Conservation (phyloP, 1,140 invertebrate species). For the Lasioglossum albipes region DNA sequence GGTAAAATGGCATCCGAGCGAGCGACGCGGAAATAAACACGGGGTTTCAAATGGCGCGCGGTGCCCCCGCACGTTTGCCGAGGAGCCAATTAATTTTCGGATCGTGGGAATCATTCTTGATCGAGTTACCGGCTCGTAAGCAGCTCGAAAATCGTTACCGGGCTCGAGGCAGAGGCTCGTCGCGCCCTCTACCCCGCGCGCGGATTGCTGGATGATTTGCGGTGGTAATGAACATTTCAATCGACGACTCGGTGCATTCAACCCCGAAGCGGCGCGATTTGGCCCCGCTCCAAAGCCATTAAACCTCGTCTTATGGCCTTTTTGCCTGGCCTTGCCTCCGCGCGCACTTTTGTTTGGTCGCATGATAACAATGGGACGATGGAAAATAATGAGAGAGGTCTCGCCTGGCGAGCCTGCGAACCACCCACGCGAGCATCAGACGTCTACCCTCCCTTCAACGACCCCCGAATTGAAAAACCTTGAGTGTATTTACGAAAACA, state of each 20-base stretch:
- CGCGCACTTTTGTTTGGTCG: conserved; percentile 73
- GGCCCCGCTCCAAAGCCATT: conserved; percentile 73
- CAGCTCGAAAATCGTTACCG: conserved; percentile 5
- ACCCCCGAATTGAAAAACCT: conserved; percentile 37
- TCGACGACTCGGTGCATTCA: conserved; percentile 55
- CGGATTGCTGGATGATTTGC: conserved; percentile 59
- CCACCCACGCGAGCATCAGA: conserved; percentile 18
- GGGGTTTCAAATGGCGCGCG: not conserved
- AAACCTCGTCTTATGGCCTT: conserved; percentile 67
- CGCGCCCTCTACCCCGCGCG: not conserved
- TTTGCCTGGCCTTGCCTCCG: conserved; percentile 60
- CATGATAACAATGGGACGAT: conserved; percentile 73
- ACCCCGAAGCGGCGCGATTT: conserved; percentile 63
- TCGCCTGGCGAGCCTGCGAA: not conserved
- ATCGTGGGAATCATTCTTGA: not conserved
- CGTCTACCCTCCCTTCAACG: conserved; percentile 13
- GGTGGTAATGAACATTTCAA: conserved; percentile 68
- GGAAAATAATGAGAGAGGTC: conserved; percentile 64
- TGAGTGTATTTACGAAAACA: conserved; percentile 9
- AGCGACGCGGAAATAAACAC: too few relatives aligned
- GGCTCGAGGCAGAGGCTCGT: too few relatives aligned
- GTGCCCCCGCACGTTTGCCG: not conserved
- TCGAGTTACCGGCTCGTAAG: not conserved
- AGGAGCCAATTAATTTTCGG: not conserved
- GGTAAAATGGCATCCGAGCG: too few relatives aligned